phyloP scores from a whole-genome alignment of 2,113 vertebrate species.

The Chaetura pelagica region DNA sequence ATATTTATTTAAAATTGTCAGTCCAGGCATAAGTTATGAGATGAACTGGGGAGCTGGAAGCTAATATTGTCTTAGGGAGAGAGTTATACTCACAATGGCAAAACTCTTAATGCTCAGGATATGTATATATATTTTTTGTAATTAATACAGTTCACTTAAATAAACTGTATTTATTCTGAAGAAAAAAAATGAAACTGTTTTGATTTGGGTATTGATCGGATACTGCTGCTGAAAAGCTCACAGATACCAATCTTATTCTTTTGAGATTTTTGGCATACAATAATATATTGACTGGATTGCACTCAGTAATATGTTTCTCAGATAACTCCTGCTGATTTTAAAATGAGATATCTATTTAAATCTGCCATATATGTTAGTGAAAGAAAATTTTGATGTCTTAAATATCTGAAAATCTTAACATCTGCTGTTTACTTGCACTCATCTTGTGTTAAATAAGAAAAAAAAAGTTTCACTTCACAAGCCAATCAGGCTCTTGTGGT shows the following conservation, averaged over 20 bases:
- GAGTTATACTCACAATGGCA: fast-evolving
- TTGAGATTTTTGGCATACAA: background rate
- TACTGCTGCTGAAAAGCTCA: background rate
- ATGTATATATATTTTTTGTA: background rate
- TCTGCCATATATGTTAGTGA: background rate
- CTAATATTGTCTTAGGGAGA: background rate
- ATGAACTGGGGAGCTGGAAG: background rate
- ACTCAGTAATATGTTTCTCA: background rate
- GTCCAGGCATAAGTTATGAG: background rate
- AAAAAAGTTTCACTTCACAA: background rate
- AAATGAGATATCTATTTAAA: slow-evolving; percentile 12
- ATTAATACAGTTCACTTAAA: background rate
- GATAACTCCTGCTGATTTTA: background rate
- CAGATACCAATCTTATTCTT: background rate
- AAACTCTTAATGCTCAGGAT: background rate
- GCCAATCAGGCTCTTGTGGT: background rate
- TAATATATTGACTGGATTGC: background rate
- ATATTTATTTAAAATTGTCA: background rate
- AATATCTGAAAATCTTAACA: background rate
- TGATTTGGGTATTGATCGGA: background rate
- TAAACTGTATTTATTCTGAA: background rate
- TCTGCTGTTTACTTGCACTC: background rate
- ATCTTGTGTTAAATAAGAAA: background rate
- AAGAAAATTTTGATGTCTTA: background rate
- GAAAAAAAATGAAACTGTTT: background rate